phyloP scores from a whole-genome alignment of 2,888 invertebrate species.

The Ischnura elegans region DNA sequence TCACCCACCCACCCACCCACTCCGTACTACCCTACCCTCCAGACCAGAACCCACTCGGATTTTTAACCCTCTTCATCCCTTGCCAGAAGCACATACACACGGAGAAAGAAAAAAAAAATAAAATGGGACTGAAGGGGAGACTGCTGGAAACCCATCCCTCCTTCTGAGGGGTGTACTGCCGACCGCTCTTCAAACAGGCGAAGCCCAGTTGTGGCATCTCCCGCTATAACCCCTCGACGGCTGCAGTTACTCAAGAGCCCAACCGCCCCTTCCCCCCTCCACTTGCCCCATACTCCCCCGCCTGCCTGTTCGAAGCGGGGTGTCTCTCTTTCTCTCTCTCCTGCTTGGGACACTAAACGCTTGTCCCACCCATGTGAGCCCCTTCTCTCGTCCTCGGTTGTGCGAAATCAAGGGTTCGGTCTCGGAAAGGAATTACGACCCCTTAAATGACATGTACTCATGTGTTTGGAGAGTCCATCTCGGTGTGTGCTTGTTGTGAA shows the following conservation, averaged over 20 bases:
- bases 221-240: slow-evolving; percentile 2
- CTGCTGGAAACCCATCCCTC: neutral
- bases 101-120: neutral
- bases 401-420: neutral
- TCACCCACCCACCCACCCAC: slow-evolving; percentile 17
- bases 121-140: neutral
- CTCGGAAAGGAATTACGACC: neutral
- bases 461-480: neutral
- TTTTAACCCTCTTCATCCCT: slow-evolving; percentile 44
- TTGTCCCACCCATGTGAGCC: neutral
- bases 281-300: neutral
- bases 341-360: neutral
- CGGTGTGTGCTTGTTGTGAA: neutral
- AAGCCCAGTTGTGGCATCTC: slow-evolving; percentile 41
- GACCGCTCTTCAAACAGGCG: slow-evolving; percentile 16
- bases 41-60: neutral
- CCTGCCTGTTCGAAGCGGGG: neutral
- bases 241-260: neutral
- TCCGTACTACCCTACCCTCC: neutral
- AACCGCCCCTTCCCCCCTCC: neutral
- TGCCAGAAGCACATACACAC: neutral
- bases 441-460: neutral
- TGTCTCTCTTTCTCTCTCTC: too few relatives aligned
- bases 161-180: neutral
- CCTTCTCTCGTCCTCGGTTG: neutral